Base-by-base conservation (phyloP, 2,113 vertebrate genomes). In the Phrynosoma blainvillii region DNA sequence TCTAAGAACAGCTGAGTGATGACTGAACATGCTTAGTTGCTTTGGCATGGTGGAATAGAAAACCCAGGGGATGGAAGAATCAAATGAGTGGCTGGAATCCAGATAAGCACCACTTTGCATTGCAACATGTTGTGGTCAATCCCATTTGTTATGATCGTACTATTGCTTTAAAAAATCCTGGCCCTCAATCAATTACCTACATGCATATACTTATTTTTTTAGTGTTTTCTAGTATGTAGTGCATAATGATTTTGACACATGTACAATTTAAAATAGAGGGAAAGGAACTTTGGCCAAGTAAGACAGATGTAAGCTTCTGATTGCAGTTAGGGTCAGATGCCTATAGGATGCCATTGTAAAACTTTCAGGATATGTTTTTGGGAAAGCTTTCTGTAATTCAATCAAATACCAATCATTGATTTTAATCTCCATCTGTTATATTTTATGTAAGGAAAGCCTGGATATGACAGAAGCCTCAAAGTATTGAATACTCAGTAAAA, bases 371-470 rank as follows among this genome's bases (percentile, higher is more conserved):
- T 77, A 27, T 68, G 25, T 66, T 77, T 88, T 88, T 65, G 79
- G 66, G 65, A 86, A 86, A 32, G 80, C 59, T 83, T 77, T 68
- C 42, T 13, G n/a, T 52, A 36, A 59, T 83, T 83, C 87, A 56
- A 36, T 78, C 73, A 75, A 77, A 77, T 40, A 54, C 42, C 20
- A 3, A 77, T 77, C 73, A 70, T 83, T 88, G 87, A 77, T 88
- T 83, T 88, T 88, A 77, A 83, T 77, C 62, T 77, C 86, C 80
- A 54, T 82, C 79, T 82, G 70, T 70, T 83, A 68, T 70, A 68
- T 77, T 83, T 83, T 68, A 77, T 77, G 73, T 83, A 83, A 77
- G 73, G 73, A 40, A 82, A n/a, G 30, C 40, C 42, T 27, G 23
- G 18, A 18, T 66, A 66, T 75, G 87, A 78, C 71, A 54, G 62